phyloP scores from a whole-genome alignment of 2,888 invertebrate species.

The Amorpha juglandis region DNA sequence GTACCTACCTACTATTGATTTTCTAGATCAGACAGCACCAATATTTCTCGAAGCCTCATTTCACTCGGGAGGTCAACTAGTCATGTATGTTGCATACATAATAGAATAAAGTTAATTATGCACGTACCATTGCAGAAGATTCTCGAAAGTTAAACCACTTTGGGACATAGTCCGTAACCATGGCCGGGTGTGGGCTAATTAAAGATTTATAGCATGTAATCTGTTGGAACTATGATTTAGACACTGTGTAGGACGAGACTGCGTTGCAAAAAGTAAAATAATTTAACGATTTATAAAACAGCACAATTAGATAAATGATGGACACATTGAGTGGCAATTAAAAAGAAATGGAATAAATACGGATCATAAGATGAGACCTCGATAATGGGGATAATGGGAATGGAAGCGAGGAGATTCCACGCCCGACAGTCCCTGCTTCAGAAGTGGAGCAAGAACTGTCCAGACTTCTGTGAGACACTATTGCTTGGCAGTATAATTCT shows the following conservation, averaged over 20 bases:
- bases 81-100: background rate
- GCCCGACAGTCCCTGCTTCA: no score
- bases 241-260: background rate
- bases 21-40: no score
- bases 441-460: no score
- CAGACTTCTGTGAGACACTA: no score
- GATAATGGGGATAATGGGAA: no score
- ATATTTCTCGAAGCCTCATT: background rate
- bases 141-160: conserved; percentile 15
- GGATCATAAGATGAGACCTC: no score
- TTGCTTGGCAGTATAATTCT: no score
- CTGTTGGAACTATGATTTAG: background rate
- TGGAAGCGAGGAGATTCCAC: no score
- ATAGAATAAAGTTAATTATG: background rate
- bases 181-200: background rate
- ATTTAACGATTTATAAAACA: background rate
- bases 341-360: no score
- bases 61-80: background rate
- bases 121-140: background rate
- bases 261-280: background rate
- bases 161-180: background rate
- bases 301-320: background rate
- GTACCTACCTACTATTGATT: no score
- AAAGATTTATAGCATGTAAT: background rate
- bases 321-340: background rate